Base-by-base conservation (phyloP, 1,140 invertebrate species). In the Nasonia longicornis region DNA sequence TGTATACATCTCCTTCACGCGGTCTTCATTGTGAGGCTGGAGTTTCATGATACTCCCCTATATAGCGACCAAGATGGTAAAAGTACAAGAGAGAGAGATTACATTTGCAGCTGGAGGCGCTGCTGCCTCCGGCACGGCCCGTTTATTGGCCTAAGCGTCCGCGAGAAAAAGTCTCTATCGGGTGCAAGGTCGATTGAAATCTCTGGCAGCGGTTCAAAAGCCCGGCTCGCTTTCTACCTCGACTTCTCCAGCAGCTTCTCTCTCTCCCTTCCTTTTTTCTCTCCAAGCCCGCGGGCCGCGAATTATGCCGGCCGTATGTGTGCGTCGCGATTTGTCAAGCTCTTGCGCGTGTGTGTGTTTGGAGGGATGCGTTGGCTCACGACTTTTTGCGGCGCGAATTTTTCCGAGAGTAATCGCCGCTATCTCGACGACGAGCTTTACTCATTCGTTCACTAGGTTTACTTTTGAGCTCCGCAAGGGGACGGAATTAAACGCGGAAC, bases 121-220 rank as follows among this genome's bases (percentile, higher is more conserved):
- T 10, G 22, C 22, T 64, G 31, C 71, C 26, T 26, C 26, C 16
- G 52, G 48, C 16, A 12, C 45, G 14, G 45, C 52, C 52, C 52
- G 71, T 79, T 83, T 84, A 86, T 86, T 83, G 85, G 83, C 74
- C 84, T 85, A 86, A 87, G 84, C 82, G 84, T 74, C 80, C 70
- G 77, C 52, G 58, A 74, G 78, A 77, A 86, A 83, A 87, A 87
- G 84, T 79, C 84, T 83, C 84, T 71, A 83, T 83, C 81, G 77
- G 77, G 83, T 83, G 83, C 67, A 77, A 85, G 83, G 80, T 84
- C 87, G 84, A 88, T 88, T 87, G 87, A 88, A 88, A 88, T 86
- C 82, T 83, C 80, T 88, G 87, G 87, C 87, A 87, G 52, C 75
- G 84, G 81, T 87, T 87, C 86, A 88, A 88, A 87, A 83, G 78